phyloP scores from a whole-genome alignment of 2,113 vertebrate genomes.

The Lepidothrix coronata region DNA sequence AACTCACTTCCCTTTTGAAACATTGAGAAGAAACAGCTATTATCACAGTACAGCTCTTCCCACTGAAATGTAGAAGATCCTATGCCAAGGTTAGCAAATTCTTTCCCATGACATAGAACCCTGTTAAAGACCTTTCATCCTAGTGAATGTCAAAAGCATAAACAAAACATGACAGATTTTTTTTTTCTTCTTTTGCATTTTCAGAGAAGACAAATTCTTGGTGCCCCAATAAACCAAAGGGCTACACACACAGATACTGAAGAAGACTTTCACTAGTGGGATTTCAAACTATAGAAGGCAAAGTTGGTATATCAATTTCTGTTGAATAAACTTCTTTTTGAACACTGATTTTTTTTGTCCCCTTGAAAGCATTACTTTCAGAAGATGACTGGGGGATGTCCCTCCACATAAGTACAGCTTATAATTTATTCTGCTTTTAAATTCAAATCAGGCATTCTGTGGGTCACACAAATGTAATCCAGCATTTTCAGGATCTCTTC shows the following conservation, averaged over 20 bases:
- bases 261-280: neutral
- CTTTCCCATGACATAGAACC: rapidly evolving
- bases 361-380: neutral
- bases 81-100: neutral
- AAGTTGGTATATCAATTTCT: neutral
- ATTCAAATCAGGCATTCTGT: neutral
- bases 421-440: conserved; percentile 33
- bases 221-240: neutral
- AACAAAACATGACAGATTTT: neutral
- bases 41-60: neutral
- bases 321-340: neutral
- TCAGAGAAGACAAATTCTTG: neutral
- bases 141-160: neutral
- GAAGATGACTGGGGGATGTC: neutral
- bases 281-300: conserved; percentile 8
- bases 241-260: neutral
- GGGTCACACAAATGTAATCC: neutral
- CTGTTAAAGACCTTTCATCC: neutral
- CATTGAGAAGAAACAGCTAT: neutral
- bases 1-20: neutral
- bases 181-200: neutral
- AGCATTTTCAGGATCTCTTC: neutral
- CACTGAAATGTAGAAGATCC: neutral
- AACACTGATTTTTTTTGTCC: neutral
- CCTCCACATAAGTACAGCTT: neutral